Base-by-base conservation (phyloP, 2,888 invertebrate species). In the Orthosia incerta region DNA sequence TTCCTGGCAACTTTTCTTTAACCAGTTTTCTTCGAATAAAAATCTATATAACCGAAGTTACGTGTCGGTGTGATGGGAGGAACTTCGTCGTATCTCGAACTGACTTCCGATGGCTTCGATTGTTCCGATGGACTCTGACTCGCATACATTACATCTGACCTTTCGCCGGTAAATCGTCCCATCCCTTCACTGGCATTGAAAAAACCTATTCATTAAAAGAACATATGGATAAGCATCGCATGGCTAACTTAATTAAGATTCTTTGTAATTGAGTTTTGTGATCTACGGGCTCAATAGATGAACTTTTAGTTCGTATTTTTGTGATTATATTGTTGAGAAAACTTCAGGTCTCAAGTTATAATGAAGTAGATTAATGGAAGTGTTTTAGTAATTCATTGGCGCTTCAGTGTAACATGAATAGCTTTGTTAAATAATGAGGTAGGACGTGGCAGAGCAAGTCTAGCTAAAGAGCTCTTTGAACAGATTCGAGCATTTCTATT, bases 111-210 rank as follows among this genome's bases (percentile, higher is more conserved):
- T 87, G 86, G 87, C 85, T 89, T 82, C 89, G 88, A 91, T 91
- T 91, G 91, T 91, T 90, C 89, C 76, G 85, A 86, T 84, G 83
- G 88, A 86, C 88, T 89, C 88, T 87, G 89, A 86, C 87, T 89
- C 84, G 91, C 90, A 92, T 92, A 91, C 87, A 90, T 92, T 90
- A 91, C 84, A 75, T 85, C 80, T 88, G 88, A 88, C 90, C 89
- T 87, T 84, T 84, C 66, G 63, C 73, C 71, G 67, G 77, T 77
- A 79, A 79, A 80, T 85, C 79, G 76, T 73, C 79, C 68, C 66
- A 74, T 84, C 72, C 80, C 81, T 78, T 81, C 66, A 64, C 48
- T 73, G 46, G 57, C 71, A 72, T 74, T 75, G 70, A 74, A 78
- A 77, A 80, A 79, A 80, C 64, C 62, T 67, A 76, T 81, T 83